These are phyloP conservation scores for Hyles euphorbiae DNA, from an alignment of 1,140 invertebrate species.

Conservation along the genomic window DNA sequence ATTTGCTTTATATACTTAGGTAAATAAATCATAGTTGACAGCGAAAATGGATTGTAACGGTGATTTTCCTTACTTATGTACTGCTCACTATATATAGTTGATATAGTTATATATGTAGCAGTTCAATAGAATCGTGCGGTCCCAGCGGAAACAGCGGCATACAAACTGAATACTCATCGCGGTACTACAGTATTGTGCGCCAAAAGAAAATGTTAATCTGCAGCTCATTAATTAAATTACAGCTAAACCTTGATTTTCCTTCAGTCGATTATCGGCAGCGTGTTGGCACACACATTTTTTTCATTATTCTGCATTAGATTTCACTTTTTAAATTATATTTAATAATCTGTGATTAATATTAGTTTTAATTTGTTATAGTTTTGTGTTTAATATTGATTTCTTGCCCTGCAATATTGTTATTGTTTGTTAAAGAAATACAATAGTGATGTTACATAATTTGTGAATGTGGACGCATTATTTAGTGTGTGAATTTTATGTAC, in stretches of 20 bases:
- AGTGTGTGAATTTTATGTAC: conserved; percentile 50
- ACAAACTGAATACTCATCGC: conserved; percentile 51
- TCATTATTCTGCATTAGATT: conserved; percentile 3
- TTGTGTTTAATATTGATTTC: no score
- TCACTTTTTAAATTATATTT: not conserved
- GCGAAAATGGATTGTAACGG: no score
- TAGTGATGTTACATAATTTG: no score
- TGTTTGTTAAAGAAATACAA: not conserved
- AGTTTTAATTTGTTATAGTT: no score
- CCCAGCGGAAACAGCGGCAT: conserved; percentile 45
- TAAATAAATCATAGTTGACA: not conserved
- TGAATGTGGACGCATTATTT: conserved; percentile 1
- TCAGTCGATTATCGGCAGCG: conserved; percentile 52
- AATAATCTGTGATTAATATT: no score
- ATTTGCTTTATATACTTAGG: no score
- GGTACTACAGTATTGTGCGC: conserved; percentile 45
- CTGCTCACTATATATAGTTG: no score
- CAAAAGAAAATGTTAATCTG: conserved; percentile 71
- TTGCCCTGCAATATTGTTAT: not conserved
- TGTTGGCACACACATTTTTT: conserved; percentile 40
- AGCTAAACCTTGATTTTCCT: conserved; percentile 58
- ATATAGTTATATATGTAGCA: not conserved
- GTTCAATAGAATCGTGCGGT: conserved; percentile 31
- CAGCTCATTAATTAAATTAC: conserved; percentile 57
- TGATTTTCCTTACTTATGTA: no score